A percentile compares a stretch with the other conserved stretches of the same genome.
These are phyloP conservation scores for Propithecus perrieri DNA, from an alignment of 2,797 vertebrate species.

Conservation along the genomic window DNA sequence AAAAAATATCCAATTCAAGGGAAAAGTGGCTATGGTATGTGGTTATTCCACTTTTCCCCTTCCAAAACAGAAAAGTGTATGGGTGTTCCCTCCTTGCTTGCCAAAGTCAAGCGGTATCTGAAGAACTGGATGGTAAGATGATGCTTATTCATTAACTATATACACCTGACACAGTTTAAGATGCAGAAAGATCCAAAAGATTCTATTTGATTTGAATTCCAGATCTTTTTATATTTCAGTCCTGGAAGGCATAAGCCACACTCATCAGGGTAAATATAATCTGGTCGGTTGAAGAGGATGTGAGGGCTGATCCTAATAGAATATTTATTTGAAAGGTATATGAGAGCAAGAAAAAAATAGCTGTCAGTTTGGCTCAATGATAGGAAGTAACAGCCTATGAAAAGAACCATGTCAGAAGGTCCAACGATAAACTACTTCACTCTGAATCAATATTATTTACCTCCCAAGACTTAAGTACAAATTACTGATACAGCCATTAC, in stretches of 20 bases:
- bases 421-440: neutral
- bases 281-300: neutral
- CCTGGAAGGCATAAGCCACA: neutral
- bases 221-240: constrained; percentile 21
- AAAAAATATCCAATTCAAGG: neutral
- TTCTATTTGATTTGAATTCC: neutral
- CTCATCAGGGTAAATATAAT: neutral
- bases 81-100: neutral
- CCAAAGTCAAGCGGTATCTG: neutral
- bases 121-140: neutral
- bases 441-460: neutral
- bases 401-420: neutral
- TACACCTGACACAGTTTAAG: neutral
- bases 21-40: neutral
- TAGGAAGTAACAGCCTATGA: neutral
- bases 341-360: neutral
- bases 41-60: neutral
- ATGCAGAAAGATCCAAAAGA: neutral
- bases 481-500: neutral
- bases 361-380: neutral
- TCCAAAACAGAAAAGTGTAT: neutral
- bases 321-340: neutral
- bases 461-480: neutral
- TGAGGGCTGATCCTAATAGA: neutral
- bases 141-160: neutral